These are phyloP conservation scores for Zootoca vivipara DNA, from an alignment of 2,113 vertebrate genomes.

Conservation along the genomic window DNA sequence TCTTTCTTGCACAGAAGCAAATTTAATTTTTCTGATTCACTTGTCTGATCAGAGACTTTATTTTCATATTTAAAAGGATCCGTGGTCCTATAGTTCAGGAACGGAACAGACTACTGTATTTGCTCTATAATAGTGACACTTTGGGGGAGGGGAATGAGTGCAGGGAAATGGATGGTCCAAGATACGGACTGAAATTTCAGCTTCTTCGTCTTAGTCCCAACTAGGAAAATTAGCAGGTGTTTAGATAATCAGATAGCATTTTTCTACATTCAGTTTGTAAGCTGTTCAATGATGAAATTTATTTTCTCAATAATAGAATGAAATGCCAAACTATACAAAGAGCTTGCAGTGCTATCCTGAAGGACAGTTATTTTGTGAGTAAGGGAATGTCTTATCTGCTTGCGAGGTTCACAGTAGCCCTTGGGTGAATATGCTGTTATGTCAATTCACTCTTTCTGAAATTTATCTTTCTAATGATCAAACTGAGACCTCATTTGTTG, in stretches of 20 bases:
- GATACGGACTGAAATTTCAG: neutral
- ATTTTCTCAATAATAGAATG: neutral
- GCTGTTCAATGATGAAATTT: neutral
- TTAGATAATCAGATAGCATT: neutral
- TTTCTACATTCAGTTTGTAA: neutral
- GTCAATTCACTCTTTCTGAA: neutral
- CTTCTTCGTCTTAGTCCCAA: neutral
- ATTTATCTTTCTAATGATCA: too few relatives aligned
- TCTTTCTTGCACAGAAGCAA: neutral
- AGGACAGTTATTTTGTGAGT: neutral
- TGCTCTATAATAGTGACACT: neutral
- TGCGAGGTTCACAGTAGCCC: neutral
- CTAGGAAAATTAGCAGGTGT: neutral
- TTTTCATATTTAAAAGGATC: neutral
- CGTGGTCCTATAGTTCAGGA: neutral
- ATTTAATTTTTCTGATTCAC: neutral
- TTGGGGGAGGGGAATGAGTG: accelerated
- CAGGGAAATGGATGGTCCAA: neutral
- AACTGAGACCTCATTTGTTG: too few relatives aligned
- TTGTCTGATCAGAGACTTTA: conserved; percentile 11
- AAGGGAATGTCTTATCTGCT: neutral
- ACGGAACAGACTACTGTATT: neutral
- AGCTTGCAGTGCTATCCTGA: neutral
- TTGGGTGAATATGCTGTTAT: neutral
- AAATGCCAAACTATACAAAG: neutral